phyloP scores from a whole-genome alignment of 2,797 vertebrate genomes.

The Gadopsis bispinosus region DNA sequence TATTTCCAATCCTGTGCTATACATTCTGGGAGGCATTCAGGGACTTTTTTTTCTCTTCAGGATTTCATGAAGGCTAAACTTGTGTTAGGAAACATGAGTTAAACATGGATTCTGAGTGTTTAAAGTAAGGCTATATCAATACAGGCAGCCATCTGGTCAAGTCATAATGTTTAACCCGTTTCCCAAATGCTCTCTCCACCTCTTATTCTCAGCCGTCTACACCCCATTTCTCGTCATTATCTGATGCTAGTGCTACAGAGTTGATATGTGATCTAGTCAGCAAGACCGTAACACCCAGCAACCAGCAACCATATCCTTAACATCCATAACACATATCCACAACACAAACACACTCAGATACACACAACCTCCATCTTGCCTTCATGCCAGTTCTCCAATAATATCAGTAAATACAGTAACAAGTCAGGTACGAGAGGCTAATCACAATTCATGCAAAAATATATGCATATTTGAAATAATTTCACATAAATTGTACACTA shows the following conservation, averaged over 20 bases:
- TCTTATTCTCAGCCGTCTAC: conserved; percentile 2
- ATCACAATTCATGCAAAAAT: not conserved
- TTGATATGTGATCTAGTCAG: conserved; percentile 59
- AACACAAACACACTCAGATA: conserved; percentile 34
- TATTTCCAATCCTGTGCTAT: conserved; percentile 6
- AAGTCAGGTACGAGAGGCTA: not conserved
- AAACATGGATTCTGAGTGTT: not conserved
- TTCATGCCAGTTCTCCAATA: not conserved
- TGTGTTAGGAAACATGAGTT: not conserved
- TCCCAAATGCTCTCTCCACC: not conserved
- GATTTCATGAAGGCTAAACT: not conserved
- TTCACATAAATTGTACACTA: not conserved
- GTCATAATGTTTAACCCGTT: not conserved
- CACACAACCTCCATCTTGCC: not conserved
- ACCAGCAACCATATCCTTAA: conserved; percentile 2
- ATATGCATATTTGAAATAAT: not conserved
- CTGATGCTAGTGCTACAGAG: conserved; percentile 23
- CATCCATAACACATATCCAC: no score
- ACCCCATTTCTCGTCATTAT: conserved; percentile 18
- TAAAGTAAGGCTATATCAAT: not conserved
- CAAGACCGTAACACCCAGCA: conserved; percentile 35
- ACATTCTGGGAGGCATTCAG: not conserved
- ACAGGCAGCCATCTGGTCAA: not conserved
- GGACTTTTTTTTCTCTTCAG: not conserved
- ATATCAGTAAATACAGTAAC: not conserved